Conservation (phyloP, 2,797 vertebrate species). For the Cottoperca gobio region DNA sequence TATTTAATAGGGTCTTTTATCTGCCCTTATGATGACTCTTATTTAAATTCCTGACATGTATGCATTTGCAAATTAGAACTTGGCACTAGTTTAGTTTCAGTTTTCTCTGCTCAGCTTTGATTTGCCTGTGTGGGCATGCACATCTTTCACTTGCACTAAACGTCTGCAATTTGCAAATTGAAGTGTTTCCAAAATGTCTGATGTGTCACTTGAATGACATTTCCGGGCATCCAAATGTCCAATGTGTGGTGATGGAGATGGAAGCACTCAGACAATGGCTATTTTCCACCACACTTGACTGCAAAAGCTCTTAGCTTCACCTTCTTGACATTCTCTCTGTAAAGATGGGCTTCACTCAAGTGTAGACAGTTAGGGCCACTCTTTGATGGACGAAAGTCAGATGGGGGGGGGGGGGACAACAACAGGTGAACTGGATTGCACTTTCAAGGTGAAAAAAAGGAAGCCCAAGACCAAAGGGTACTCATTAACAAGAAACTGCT, state of each 20-base stretch:
- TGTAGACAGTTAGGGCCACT: slow-evolving; percentile 59
- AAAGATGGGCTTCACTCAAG: slow-evolving; percentile 76
- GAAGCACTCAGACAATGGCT: slow-evolving; percentile 73
- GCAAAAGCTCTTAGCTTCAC: slow-evolving; percentile 77
- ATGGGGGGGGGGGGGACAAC: slow-evolving; percentile 65
- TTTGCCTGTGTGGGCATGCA: slow-evolving; percentile 23
- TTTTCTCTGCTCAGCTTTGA: slow-evolving; percentile 8
- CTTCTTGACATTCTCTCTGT: slow-evolving; percentile 75
- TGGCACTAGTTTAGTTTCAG: background rate
- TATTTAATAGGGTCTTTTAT: background rate
- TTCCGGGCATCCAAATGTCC: slow-evolving; percentile 58
- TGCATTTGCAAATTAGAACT: slow-evolving; percentile 17
- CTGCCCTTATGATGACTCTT: background rate
- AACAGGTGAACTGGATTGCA: slow-evolving; percentile 64
- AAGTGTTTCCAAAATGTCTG: slow-evolving; percentile 72
- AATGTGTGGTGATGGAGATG: slow-evolving; percentile 56
- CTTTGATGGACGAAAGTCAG: slow-evolving; percentile 58
- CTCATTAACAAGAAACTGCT: slow-evolving; percentile 77
- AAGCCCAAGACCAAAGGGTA: slow-evolving; percentile 67
- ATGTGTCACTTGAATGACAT: slow-evolving; percentile 74
- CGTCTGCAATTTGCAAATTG: slow-evolving; percentile 66
- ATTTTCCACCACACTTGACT: slow-evolving; percentile 76
- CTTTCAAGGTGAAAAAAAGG: slow-evolving; percentile 70
- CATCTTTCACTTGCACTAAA: slow-evolving; percentile 46
- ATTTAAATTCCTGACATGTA: slow-evolving; percentile 6